Evolutionary conservation across 1,140 invertebrate species (phyloP), one percentile per base, ranked within the genome.

Genomic region (Tetragnatha versicolor): DNA sequence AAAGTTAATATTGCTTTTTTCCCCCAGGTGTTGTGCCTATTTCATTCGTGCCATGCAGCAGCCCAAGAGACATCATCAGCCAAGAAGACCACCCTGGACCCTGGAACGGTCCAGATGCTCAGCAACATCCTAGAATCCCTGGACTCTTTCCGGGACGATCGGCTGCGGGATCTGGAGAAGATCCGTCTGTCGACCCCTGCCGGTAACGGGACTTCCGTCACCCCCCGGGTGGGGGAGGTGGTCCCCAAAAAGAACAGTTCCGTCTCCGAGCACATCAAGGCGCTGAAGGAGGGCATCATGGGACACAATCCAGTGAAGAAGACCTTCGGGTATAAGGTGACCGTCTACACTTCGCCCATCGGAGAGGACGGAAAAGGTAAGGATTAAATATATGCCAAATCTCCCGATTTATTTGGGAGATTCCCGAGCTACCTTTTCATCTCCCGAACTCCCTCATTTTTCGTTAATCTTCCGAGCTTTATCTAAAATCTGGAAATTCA

Each of bases 251-350:
- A 47, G 2, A 79, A 80, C 42, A 55, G 37, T 29, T 80, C 79
- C 2, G 35, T 80, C 0, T 80, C 79, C 0, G 79, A 80, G 27
- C 69, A 80, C 6, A 80, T 80, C 25, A 53, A 47, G 25, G 61
- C 69, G 0, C 9, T 80, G 42, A 80, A 72, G 31, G 79, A 80
- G 22, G 69, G 72, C 6, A 68, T 80, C 31, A 66, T 72, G 55
- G 66, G 66, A 17, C 51, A 68, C 17, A 80, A 80, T 55, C 79
- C 79, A 0, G 68, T 69, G 6, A 82, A 82, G 55, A 80, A 80
- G 49, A 80, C 76, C 10, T 82, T 82, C 31, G 81, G 81, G 7
- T 82, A 82, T 51, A 80, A 80, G 55, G 81, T 82, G 2, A 82
- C 81, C 2, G 66, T 82, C 22, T 80, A 80, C 14, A 79, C 63